These are phyloP conservation scores for Helicoverpa zea DNA, from an alignment of 1,140 invertebrate species.

Conservation along the genomic window DNA sequence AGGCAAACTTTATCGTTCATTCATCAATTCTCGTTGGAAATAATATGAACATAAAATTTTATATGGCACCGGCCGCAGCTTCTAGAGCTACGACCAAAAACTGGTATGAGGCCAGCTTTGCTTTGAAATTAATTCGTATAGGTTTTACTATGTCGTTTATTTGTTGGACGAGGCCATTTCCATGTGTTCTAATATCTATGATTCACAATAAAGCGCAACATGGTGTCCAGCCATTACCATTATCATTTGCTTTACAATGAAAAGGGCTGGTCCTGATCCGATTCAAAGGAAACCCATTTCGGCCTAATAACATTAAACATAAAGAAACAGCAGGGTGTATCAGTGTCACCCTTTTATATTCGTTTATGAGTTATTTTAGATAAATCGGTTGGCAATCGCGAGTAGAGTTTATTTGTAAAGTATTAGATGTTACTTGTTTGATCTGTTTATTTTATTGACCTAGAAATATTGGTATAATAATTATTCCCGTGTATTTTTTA, in stretches of 20 bases:
- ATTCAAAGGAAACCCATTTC: constrained; percentile 75
- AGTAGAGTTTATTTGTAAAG: constrained; percentile 20
- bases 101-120: not conserved
- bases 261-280: constrained; percentile 69
- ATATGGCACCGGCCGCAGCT: constrained; percentile 17
- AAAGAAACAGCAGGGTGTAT: constrained; percentile 83
- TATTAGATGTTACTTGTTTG: too few species aligned
- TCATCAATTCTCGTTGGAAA: constrained; percentile 37
- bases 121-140: constrained; percentile 25
- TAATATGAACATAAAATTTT: constrained; percentile 36
- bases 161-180: constrained; percentile 50
- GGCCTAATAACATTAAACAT: constrained; percentile 80
- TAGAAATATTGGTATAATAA: too few species aligned
- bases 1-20: constrained; percentile 43
- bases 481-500: too few species aligned
- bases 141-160: constrained; percentile 19
- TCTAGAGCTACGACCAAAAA: not conserved
- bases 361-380: constrained; percentile 68
- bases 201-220: constrained; percentile 73
- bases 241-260: constrained; percentile 80
- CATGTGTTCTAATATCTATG: constrained; percentile 58
- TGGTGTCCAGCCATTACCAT: constrained; percentile 77
- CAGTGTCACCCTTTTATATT: constrained; percentile 79
- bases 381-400: constrained; percentile 53
- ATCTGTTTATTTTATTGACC: too few species aligned